Conservation (phyloP, 2,113 vertebrate species). For the Numenius arquata region DNA sequence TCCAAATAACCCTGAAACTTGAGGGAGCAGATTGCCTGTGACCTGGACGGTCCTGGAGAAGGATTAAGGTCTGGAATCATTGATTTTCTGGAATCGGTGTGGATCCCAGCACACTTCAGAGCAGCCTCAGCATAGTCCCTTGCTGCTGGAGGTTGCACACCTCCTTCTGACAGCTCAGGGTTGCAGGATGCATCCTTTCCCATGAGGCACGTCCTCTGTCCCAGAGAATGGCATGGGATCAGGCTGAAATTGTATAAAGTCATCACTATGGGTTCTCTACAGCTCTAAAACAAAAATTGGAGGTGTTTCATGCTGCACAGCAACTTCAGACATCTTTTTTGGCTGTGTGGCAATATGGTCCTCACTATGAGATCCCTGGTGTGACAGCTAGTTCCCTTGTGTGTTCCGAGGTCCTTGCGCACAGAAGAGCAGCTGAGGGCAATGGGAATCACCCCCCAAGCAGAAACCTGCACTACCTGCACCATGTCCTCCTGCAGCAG, state of each 20-base stretch:
- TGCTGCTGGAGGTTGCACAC: neutral
- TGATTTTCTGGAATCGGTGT: neutral
- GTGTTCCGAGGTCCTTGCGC: neutral
- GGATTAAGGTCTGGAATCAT: neutral
- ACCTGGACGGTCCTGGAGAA: rapidly evolving
- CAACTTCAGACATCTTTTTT: neutral
- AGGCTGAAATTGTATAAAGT: neutral
- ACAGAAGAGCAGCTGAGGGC: neutral
- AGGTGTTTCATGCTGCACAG: neutral
- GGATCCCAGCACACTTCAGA: neutral
- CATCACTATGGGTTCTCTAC: neutral
- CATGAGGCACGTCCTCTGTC: neutral
- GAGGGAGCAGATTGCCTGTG: neutral
- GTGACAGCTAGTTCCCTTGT: neutral
- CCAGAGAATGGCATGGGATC: rapidly evolving
- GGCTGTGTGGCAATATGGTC: neutral
- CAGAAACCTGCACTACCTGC: neutral
- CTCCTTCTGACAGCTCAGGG: neutral
- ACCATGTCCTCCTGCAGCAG: neutral
- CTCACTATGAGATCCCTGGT: rapidly evolving
- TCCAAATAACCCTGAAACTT: neutral
- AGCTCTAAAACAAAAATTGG: rapidly evolving
- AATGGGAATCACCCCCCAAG: neutral
- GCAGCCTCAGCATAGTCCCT: neutral
- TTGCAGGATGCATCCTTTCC: neutral